Evolutionary conservation across 2,113 vertebrate species (phyloP).

Genomic region (Ondatra zibethicus): DNA sequence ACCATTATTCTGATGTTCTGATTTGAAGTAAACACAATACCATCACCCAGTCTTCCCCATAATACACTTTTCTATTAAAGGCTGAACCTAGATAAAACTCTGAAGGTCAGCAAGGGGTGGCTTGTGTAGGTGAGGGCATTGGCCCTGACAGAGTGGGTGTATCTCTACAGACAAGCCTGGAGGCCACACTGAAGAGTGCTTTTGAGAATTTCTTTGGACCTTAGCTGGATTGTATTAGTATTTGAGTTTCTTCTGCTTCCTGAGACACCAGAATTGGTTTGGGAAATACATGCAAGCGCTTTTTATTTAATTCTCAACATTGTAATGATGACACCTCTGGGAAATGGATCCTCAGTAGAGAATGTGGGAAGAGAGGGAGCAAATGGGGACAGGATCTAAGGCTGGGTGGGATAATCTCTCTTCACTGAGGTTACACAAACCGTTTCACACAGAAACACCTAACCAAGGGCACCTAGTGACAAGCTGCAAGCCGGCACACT

Average conservation of each 20-base stretch:
- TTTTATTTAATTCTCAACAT: not conserved
- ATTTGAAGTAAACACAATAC: not conserved
- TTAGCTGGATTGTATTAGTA: too few species aligned
- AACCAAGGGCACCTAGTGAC: not conserved
- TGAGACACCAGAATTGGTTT: not conserved
- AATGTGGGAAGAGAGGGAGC: not conserved
- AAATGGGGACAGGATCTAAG: too few species aligned
- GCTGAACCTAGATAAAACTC: rapidly evolving
- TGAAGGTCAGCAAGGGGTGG: too few species aligned
- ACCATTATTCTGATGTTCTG: not conserved
- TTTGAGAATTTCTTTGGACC: not conserved
- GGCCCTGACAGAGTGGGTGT: too few species aligned
- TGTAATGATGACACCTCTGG: too few species aligned
- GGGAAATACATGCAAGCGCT: not conserved
- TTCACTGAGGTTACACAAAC: not conserved
- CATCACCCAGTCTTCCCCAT: not conserved
- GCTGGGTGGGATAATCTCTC: not conserved
- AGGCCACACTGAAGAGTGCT: too few species aligned
- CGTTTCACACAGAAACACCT: too few species aligned
- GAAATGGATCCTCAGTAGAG: too few species aligned
- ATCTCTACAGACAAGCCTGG: rapidly evolving
- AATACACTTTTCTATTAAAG: too few species aligned
- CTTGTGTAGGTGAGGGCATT: rapidly evolving
- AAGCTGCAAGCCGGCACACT: too few species aligned
- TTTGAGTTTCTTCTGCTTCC: not conserved